Base-by-base conservation (phyloP, 2,113 vertebrate species). In the Plecotus auritus region DNA sequence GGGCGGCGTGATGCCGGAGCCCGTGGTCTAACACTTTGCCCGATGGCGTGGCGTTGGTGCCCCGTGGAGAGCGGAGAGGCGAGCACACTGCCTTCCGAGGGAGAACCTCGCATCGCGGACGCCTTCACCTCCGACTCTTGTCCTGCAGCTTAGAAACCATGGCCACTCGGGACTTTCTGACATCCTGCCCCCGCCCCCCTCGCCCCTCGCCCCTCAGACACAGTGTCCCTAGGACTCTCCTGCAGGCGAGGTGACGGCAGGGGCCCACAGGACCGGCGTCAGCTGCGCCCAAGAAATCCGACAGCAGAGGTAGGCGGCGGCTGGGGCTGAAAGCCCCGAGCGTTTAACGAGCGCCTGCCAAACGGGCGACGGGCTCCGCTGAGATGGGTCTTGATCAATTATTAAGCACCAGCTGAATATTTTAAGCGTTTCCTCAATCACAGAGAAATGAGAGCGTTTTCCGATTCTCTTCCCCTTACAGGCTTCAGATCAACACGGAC, bases 361-460 rank as follows among this genome's bases (percentile, higher is more conserved):
- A 96, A 85, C 76, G 80, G 93, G 76, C 77, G 80, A 81, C 32
- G 69, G 91, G 91, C 86, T 89, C 86, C 78, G 35, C 26, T 1
- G 94, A 93, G 94, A 80, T 94, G n/a, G 86, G 91, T 64, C 93
- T 51, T 67, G 73, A 97, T 97, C 95, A 94, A 96, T 97, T 96
- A 97, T 97, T 97, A 82, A 97, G 77, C 47, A 42, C 90, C 7
- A 32, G 32, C 67, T 97, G 81, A 96, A 96, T 97, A 97, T 97
- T 96, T 97, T 90, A 97, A 85, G 84, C 94, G 76, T 88, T 92
- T 90, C 45, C 42, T 88, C 83, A 83, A 94, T 95, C 96, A 86
- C 88, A 94, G 91, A 84, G 93, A 89, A 94, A 84, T 37, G 74
- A 84, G 92, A 91, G 85, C 66, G 40, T 81, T 93, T 96, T 30